Evolutionary conservation across 2,888 invertebrate species (phyloP).

Genomic region (Euclidia mi): DNA sequence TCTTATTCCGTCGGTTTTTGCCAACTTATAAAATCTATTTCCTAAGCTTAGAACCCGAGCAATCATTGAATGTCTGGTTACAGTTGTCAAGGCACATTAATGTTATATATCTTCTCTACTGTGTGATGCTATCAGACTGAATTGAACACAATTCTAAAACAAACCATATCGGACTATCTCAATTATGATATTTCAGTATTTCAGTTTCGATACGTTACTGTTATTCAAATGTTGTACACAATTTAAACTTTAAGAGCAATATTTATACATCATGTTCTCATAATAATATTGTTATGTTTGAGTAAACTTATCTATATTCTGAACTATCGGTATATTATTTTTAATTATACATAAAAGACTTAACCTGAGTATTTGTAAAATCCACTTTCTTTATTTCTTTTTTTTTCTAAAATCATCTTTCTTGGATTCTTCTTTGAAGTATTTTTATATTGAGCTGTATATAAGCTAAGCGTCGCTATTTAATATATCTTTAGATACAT

Average conservation of each 20-base stretch:
- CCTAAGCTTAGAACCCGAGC: neutral
- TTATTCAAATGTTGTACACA: neutral
- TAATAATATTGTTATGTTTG: too few relatives aligned
- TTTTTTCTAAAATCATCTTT: too few relatives aligned
- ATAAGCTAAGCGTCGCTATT: constrained; percentile 61
- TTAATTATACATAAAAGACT: too few relatives aligned
- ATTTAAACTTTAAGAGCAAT: too few relatives aligned
- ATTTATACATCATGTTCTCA: too few relatives aligned
- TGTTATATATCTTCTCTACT: constrained; percentile 30
- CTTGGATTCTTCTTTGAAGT: constrained; percentile 37
- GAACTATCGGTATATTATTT: too few relatives aligned
- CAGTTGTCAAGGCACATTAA: constrained; percentile 17
- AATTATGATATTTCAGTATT: constrained; percentile 23
- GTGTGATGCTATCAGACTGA: constrained; percentile 65
- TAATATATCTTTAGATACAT: constrained; percentile 64
- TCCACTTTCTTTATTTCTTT: too few relatives aligned
- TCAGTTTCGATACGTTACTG: neutral
- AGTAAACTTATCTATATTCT: too few relatives aligned
- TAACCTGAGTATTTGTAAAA: too few relatives aligned
- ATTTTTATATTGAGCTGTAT: constrained; percentile 67
- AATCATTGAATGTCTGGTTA: neutral
- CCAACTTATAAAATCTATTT: neutral
- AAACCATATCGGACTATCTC: constrained; percentile 62
- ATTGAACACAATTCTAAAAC: constrained; percentile 68
- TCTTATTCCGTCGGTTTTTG: constrained; percentile 4